Evolutionary conservation across 2,113 vertebrate genomes (phyloP).

Genomic region (human (Homo sapiens)): DNA sequence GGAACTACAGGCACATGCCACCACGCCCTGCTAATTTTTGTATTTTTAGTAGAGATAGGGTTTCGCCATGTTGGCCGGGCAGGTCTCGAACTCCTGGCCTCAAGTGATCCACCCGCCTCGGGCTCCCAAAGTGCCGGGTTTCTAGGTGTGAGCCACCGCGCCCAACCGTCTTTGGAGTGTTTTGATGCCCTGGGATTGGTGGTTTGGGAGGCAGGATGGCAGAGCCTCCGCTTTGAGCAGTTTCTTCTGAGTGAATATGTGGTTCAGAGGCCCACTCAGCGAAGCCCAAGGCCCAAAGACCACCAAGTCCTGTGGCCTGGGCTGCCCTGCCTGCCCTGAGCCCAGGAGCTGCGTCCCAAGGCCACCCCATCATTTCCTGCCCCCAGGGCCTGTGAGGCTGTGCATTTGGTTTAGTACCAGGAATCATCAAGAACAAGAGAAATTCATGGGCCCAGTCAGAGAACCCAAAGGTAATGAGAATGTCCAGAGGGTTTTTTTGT

Average conservation of each 20-base stretch:
- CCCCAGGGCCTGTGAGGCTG: not conserved
- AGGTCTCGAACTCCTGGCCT: too few relatives aligned
- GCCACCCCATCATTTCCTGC: not conserved
- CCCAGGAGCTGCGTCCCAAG: not conserved
- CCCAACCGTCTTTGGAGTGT: too few relatives aligned
- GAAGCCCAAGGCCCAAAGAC: not conserved
- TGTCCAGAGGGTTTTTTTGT: not conserved
- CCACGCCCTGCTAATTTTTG: too few relatives aligned
- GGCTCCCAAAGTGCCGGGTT: too few relatives aligned
- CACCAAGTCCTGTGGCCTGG: not conserved
- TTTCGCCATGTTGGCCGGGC: too few relatives aligned
- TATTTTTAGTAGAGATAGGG: too few relatives aligned
- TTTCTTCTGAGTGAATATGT: not conserved
- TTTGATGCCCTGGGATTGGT: not conserved
- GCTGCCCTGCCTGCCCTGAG: not conserved
- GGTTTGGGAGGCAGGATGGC: not conserved
- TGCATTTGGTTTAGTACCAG: not conserved
- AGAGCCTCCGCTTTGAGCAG: not conserved
- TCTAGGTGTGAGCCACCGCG: too few relatives aligned
- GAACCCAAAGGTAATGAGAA: not conserved
- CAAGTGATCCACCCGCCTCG: too few relatives aligned
- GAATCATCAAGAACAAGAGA: not conserved
- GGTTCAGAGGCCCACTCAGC: not conserved
- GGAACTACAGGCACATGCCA: too few relatives aligned
- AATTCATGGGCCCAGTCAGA: not conserved